Base-by-base conservation (phyloP, 1,140 invertebrate species). In the Sitodiplosis mosellana region DNA sequence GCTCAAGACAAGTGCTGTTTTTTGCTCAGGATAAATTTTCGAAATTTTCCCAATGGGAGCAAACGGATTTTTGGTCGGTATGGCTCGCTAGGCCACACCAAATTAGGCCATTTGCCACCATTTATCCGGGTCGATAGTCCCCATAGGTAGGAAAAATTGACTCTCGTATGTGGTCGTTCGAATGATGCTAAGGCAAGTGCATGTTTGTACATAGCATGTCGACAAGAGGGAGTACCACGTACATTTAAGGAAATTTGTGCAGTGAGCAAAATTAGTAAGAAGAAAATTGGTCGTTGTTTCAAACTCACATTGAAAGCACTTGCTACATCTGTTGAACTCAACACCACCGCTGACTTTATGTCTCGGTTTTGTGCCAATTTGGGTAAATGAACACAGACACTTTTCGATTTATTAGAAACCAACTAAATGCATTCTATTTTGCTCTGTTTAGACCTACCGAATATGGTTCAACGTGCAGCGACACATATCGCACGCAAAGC, bases 191-290 rank as follows among this genome's bases (percentile, higher is more conserved):
- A 99, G 57, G 90, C 93, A 1, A 95, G 95, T 0, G 94, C 96
- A 0, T 99, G 94, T 69, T 72, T 99, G 7, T 99, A 99, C 61
- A 99, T 99, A 54, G 94, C 96, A 1, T 99, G 96, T 64, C 73
- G 96, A 33, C 93, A 99, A 63, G 95, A 99, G 68, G 90, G 91
- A 11, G 96, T 99, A 0, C 95, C 95, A 0, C 76, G 96, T 55
- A 99, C 96, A 33, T 99, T 99, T 63, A 99, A 94, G 74, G 93
- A 98, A 76, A 97, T 98, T 46, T 98, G 93, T 70, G 92, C 93
- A 8, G 88, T 97, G 22, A 96, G 91, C 57, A 95, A 94, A 70
- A 91, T 99, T 42, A 95, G 93, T 54, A 99, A 99, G 66, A 98
- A 98, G 62, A 95, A 99, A 71, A 99, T 99, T 56, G 96, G 96